These are phyloP conservation scores for Sminthopsis crassicaudata DNA, from an alignment of 2,113 vertebrate genomes.

Conservation along the genomic window DNA sequence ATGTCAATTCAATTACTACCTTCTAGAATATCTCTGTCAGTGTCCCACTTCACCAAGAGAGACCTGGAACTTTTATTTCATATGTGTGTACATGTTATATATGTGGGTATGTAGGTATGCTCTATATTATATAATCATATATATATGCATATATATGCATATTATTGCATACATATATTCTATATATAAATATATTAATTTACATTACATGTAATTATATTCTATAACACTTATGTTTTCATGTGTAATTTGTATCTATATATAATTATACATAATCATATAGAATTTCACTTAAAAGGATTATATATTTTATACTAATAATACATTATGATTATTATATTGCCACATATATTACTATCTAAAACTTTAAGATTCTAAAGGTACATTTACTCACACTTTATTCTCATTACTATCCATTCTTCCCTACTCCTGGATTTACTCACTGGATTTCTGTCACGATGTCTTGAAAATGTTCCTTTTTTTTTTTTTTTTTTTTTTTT, in stretches of 20 bases:
- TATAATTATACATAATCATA: not conserved
- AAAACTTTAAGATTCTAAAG: not conserved
- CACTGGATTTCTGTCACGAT: not conserved
- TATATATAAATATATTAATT: not conserved
- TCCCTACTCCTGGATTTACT: not conserved
- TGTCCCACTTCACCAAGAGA: not conserved
- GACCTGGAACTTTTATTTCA: not conserved
- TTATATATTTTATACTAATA: not conserved
- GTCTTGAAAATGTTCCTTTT: not conserved
- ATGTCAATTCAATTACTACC: not conserved
- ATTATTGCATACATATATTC: too few relatives aligned
- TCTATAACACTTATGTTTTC: not conserved
- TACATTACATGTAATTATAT: too few relatives aligned
- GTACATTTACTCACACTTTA: not conserved
- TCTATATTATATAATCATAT: not conserved
- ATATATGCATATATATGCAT: not conserved
- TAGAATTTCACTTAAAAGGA: not conserved
- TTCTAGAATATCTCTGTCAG: not conserved
- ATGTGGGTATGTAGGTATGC: not conserved
- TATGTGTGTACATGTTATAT: not conserved
- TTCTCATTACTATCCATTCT: not conserved
- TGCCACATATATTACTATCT: not conserved
- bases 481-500: too few relatives aligned
- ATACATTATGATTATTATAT: not conserved
- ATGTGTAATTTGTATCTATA: not conserved